A percentile compares a stretch with the other conserved stretches of the same genome.
Evolutionary conservation across 30 jellyfish, hydroid and myxozoan genomes (phyloP).

Genomic region (Phacellophora camtschatica): DNA sequence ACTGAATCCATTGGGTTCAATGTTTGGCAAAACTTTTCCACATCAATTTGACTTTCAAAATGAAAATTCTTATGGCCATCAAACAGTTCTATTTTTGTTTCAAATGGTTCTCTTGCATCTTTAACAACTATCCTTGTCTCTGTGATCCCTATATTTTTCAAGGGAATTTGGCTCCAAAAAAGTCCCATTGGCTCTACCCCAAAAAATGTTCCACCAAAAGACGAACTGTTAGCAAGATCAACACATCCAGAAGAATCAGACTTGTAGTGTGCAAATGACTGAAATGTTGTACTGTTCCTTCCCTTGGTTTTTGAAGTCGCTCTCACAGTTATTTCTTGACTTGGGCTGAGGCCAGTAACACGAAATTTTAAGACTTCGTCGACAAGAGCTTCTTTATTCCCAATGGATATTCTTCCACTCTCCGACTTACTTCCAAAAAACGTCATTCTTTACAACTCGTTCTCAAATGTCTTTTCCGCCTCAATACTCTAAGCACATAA

Average conservation of each 20-base stretch:
- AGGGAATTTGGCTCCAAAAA: conserved; percentile 41
- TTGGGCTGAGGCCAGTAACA: neutral
- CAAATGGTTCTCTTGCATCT: neutral
- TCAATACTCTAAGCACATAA: no score
- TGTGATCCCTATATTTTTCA: neutral
- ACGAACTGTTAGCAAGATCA: neutral
- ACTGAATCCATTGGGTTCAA: neutral
- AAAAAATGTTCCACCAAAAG: conserved; percentile 2
- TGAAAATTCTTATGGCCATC: neutral
- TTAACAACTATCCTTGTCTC: neutral
- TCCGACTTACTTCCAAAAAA: neutral
- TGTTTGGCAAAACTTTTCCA: neutral
- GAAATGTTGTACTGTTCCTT: neutral
- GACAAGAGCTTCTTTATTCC: neutral
- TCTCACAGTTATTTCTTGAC: conserved; percentile 3
- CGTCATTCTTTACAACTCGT: no score
- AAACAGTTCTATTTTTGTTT: neutral
- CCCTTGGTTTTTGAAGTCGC: conserved; percentile 1
- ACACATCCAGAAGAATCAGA: conserved; percentile 18
- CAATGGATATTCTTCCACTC: neutral
- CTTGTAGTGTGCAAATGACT: conserved; percentile 13
- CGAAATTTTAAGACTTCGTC: neutral
- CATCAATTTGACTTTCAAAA: neutral
- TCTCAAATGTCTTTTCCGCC: no score
- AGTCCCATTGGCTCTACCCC: conserved; percentile 29